Evolutionary conservation across 2,113 vertebrate species (phyloP).

Genomic region (Catharus fuscescens): DNA sequence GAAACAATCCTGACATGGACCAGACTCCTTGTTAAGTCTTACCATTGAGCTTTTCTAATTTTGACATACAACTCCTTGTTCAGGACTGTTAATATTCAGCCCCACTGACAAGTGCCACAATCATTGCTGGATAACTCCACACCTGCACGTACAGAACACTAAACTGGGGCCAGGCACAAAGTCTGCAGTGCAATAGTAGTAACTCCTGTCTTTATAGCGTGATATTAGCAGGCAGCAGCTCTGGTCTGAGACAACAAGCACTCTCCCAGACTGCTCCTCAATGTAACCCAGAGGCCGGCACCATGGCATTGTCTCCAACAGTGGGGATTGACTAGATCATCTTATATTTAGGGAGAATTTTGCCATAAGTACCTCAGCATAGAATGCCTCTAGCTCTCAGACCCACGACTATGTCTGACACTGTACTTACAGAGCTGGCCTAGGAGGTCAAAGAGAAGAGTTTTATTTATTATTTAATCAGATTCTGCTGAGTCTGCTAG

Average conservation of each 20-base stretch:
- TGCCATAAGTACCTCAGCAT: neutral
- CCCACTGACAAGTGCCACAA: constrained; percentile 12
- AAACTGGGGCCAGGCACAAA: neutral
- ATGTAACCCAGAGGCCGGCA: neutral
- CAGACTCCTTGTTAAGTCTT: neutral
- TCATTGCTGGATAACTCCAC: constrained; percentile 4
- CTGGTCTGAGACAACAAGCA: neutral
- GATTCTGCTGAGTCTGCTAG: constrained; percentile 9
- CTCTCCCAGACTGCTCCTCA: neutral
- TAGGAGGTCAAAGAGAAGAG: too few relatives aligned
- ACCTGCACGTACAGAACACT: neutral
- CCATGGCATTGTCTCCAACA: neutral
- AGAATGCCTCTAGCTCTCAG: neutral
- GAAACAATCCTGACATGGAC: neutral
- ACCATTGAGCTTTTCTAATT: neutral
- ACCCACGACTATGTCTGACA: neutral
- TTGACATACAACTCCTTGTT: neutral
- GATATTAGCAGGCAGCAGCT: neutral
- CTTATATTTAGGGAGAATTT: neutral
- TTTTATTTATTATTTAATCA: neutral
- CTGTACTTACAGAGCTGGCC: neutral
- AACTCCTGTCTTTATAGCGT: neutral
- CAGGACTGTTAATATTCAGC: neutral
- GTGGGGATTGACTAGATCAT: neutral
- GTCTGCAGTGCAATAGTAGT: neutral